Percentiles rank a stretch among this genome's conserved stretches.
phyloP scores from a whole-genome alignment of 2,888 invertebrate genomes.

The Gryllus longicercus region DNA sequence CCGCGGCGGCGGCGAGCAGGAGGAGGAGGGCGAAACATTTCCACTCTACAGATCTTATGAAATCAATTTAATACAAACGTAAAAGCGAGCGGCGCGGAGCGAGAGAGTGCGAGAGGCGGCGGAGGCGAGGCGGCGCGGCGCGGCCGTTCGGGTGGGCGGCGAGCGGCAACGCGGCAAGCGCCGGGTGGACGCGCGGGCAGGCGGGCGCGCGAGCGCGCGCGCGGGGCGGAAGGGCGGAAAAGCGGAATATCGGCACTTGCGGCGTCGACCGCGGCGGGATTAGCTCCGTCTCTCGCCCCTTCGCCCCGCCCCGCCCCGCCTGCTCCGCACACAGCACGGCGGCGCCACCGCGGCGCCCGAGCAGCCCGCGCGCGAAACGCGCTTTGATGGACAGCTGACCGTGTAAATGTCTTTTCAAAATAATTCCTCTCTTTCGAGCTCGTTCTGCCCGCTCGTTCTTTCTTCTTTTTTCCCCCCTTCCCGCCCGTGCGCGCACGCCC shows the following conservation, averaged over 20 bases:
- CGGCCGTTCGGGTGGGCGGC: background rate
- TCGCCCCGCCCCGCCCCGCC: too few species aligned
- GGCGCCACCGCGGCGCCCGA: too few species aligned
- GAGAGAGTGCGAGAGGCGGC: background rate
- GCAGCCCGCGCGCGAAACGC: background rate
- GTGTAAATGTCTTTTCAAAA: conserved; percentile 17
- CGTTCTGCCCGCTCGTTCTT: background rate
- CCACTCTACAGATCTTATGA: conserved; percentile 17
- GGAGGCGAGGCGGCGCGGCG: background rate
- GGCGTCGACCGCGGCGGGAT: too few species aligned
- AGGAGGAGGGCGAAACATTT: background rate
- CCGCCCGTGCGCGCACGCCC: background rate
- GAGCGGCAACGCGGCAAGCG: background rate
- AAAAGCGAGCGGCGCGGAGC: background rate
- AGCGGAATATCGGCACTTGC: too few species aligned
- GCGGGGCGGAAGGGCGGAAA: background rate
- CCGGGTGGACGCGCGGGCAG: background rate
- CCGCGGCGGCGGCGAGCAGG: background rate
- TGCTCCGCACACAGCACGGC: too few species aligned
- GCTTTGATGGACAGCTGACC: conserved; percentile 17
- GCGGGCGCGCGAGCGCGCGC: background rate
- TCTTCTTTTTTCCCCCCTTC: background rate
- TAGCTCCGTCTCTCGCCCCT: too few species aligned
- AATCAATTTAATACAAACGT: conserved; percentile 17
- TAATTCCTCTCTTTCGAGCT: background rate